Base-by-base conservation (phyloP, 2,888 invertebrate species). In the Rhingia rostrata region DNA sequence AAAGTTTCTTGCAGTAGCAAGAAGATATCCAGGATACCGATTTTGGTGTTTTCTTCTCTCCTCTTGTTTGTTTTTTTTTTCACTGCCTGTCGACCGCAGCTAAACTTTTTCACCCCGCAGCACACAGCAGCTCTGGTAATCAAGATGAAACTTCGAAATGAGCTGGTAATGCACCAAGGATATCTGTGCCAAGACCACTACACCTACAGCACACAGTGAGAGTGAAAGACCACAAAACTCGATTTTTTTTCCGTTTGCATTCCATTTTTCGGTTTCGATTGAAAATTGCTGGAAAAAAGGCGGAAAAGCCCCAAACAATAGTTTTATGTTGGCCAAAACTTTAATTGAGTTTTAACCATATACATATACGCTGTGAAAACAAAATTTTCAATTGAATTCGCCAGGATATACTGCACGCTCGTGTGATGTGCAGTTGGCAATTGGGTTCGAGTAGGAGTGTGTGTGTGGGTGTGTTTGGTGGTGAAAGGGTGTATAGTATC, bases 151-250 rank as follows among this genome's bases (percentile, higher is more conserved):
- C 85, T 81, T 80, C 47, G 75, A 81, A 85, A 85, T 81, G 81
- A 85, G 85, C 75, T 81, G 81, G 85, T 81, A 85, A 85, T 85
- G 85, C 84, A 84, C 79, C 84, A 84, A 80, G 80, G 74, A 84
- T 72, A 80, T 79, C 67, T 78, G 63, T 79, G 80, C 70, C 69
- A 72, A 49, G n/a, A 64, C 37, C 54, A 47, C 47, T 41, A 67
- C 32, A 53, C 54, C 53, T 14, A 37, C 12, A 41, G 3, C 43
- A 32, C 5, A 43, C 35, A 61, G 30, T 33, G 53, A 45, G 60
- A 54, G 45, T 67, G 51, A 58, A 41, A 72, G 74, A 45, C 61
- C 41, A 63, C 61, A 58, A 54, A 64, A 64, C 14, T 58, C 32
- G 49, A 39, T 35, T 53, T 14, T 58, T 39, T 75, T 22, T 49